Percentiles rank a stretch among this genome's conserved stretches.
Evolutionary conservation across 2,113 vertebrate genomes (phyloP).

Genomic region (Mobula birostris): DNA sequence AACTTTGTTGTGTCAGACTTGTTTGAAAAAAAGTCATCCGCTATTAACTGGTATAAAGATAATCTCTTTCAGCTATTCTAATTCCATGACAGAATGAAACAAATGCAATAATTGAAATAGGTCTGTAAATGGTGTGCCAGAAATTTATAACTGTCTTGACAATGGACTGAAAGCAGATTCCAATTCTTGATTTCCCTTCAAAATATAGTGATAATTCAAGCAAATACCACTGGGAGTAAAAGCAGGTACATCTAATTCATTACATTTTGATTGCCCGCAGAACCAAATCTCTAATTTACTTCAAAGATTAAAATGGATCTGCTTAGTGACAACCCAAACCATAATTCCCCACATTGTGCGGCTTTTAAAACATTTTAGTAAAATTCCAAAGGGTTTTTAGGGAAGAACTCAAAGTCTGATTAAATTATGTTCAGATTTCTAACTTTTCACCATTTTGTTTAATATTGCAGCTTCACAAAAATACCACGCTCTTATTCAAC

Average conservation of each 20-base stretch:
- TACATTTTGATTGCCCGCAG: background rate
- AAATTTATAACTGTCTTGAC: background rate
- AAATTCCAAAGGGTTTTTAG: background rate
- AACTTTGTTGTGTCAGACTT: background rate
- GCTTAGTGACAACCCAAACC: background rate
- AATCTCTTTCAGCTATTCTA: background rate
- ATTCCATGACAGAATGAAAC: background rate
- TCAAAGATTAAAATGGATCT: background rate
- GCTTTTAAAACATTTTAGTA: background rate
- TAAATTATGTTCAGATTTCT: background rate
- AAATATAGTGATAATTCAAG: background rate
- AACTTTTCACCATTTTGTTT: background rate
- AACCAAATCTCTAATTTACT: background rate
- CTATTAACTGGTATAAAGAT: background rate
- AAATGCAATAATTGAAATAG: background rate
- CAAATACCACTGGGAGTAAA: too few species aligned
- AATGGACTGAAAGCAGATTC: too few species aligned
- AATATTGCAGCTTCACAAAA: background rate
- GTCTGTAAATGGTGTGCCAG: background rate
- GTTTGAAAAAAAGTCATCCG: background rate
- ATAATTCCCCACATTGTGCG: background rate
- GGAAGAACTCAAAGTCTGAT: background rate
- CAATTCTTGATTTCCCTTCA: background rate
- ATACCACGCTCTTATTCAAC: background rate
- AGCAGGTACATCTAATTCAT: background rate